Evolutionary conservation across 37 sponge, comb jelly and placozoan species (phyloP).

Genomic region (Axinella damicornis): DNA sequence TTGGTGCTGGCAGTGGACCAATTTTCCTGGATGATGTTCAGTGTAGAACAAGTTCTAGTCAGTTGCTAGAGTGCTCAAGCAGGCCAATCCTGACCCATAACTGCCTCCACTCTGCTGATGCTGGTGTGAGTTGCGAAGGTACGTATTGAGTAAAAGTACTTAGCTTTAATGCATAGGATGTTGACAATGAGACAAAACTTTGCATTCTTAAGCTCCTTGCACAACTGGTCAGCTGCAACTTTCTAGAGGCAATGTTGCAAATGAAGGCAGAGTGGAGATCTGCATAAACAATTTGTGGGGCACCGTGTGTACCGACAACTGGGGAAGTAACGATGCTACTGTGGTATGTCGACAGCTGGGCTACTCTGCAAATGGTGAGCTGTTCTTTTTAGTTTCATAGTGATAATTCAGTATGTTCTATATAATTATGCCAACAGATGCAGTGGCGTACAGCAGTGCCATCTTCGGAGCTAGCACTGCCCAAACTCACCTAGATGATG

Average conservation of each 20-base stretch:
- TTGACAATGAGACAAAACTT: not conserved
- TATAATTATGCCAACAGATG: constrained; percentile 11
- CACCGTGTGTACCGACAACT: not conserved
- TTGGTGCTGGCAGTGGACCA: constrained; percentile 11
- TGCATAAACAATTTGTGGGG: constrained; percentile 8
- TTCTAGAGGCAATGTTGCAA: not conserved
- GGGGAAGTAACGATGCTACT: not conserved
- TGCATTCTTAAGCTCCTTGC: not conserved
- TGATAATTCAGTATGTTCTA: not conserved
- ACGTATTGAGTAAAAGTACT: not conserved
- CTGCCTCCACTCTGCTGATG: constrained; percentile 8
- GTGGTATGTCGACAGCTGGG: constrained; percentile 9
- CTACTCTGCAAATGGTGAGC: not conserved
- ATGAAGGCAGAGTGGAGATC: not conserved
- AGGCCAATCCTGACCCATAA: not conserved
- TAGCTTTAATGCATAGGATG: too few species aligned
- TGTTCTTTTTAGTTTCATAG: too few species aligned
- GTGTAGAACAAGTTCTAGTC: not conserved
- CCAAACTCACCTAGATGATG: not conserved
- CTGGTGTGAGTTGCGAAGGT: not conserved
- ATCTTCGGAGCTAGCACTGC: constrained; percentile 9
- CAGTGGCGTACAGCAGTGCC: constrained; percentile 6
- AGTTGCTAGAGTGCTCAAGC: not conserved
- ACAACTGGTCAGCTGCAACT: not conserved
- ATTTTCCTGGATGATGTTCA: not conserved